These are phyloP conservation scores for Barnardius zonarius DNA, from an alignment of 2,113 vertebrate species.

Conservation along the genomic window DNA sequence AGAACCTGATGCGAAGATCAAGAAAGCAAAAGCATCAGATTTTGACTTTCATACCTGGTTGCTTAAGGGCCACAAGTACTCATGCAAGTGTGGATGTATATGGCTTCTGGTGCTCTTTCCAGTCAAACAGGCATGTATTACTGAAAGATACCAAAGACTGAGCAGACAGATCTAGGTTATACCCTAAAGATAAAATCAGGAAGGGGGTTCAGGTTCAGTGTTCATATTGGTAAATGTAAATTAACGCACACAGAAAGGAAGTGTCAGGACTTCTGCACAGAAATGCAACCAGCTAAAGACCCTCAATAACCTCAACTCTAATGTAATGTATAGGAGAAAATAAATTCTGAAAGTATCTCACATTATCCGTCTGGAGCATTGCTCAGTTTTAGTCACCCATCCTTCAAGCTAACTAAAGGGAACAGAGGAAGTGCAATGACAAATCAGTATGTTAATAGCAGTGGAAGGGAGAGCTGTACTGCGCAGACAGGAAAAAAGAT, in stretches of 20 bases:
- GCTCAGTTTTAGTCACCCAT: not conserved
- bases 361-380: not conserved
- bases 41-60: not conserved
- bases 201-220: not conserved
- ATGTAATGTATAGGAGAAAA: not conserved
- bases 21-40: not conserved
- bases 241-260: not conserved
- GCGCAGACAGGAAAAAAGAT: not conserved
- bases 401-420: not conserved
- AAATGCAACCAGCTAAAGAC: not conserved
- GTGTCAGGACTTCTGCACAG: not conserved
- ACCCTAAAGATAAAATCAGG: not conserved
- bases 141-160: not conserved
- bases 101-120: not conserved
- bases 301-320: not conserved
- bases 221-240: not conserved
- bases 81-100: not conserved
- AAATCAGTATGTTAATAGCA: not conserved
- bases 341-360: not conserved
- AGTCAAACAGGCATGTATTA: not conserved
- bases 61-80: not conserved
- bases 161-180: not conserved
- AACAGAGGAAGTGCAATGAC: not conserved
- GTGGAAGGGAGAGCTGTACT: not conserved
- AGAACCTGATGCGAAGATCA: not conserved